Evolutionary conservation across 2,888 invertebrate genomes (phyloP).

Genomic region (Germaria angustata): DNA sequence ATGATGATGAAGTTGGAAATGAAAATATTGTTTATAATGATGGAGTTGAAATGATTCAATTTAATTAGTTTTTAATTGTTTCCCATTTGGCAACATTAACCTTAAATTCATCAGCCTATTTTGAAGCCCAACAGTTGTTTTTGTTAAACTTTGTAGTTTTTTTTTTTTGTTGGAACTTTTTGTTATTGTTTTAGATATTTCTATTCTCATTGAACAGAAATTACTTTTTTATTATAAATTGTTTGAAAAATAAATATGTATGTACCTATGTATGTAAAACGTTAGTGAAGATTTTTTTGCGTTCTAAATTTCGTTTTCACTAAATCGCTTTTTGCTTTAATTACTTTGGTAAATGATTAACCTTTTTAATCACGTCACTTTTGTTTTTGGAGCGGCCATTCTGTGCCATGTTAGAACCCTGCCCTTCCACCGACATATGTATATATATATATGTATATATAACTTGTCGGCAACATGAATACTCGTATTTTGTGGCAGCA

Average conservation of each 20-base stretch:
- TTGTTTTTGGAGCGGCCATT: background rate
- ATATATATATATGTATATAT: no score
- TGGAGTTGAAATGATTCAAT: constrained; percentile 22
- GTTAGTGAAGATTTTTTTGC: background rate
- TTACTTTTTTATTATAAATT: background rate
- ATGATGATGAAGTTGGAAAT: constrained; percentile 49
- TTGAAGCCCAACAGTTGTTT: background rate
- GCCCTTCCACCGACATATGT: no score
- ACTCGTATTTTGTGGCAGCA: constrained; percentile 26
- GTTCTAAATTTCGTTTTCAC: background rate
- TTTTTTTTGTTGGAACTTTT: background rate
- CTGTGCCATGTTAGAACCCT: background rate
- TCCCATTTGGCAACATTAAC: constrained; percentile 44
- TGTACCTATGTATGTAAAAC: no score
- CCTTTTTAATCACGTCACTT: constrained; percentile 30
- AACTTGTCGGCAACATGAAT: constrained; percentile 7
- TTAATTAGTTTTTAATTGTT: constrained; percentile 61
- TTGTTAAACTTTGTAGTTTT: background rate
- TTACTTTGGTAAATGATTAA: background rate
- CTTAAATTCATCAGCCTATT: constrained; percentile 35
- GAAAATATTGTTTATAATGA: constrained; percentile 25
- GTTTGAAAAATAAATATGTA: background rate
- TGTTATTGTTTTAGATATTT: constrained; percentile 25
- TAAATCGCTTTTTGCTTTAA: constrained; percentile 1
- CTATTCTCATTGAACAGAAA: constrained; percentile 12